A percentile compares a stretch with the other conserved stretches of the same genome.
Conservation (phyloP, 1,140 invertebrate genomes). For the Rhagoletis pomonella region DNA sequence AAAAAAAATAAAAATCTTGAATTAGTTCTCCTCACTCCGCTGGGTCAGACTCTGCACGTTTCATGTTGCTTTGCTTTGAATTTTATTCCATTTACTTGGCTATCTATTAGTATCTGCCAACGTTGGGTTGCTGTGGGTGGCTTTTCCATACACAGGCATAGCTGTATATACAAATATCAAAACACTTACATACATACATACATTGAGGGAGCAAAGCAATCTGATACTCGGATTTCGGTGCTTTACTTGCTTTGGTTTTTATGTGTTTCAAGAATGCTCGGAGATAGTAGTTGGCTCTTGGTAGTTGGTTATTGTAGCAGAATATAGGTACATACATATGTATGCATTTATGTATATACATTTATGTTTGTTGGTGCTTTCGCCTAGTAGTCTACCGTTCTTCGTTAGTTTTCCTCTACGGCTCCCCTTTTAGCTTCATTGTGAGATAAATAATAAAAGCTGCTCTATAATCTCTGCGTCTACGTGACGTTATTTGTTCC, state of each 20-base stretch:
- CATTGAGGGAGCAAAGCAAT: constrained; percentile 25
- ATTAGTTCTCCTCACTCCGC: constrained; percentile 30
- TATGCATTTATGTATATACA: background rate
- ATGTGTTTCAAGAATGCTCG: constrained; percentile 8
- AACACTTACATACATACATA: background rate
- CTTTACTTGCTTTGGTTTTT: constrained; percentile 48
- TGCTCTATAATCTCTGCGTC: constrained; percentile 73
- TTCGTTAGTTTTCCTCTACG: constrained; percentile 10
- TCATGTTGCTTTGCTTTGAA: background rate
- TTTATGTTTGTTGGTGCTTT: background rate
- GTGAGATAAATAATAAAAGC: constrained; percentile 73
- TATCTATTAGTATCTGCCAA: background rate
- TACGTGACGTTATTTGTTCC: constrained; percentile 74
- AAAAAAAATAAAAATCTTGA: constrained; percentile 67
- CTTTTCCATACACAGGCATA: background rate
- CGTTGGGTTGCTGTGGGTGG: background rate
- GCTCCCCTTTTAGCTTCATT: constrained; percentile 49
- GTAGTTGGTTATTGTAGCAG: background rate
- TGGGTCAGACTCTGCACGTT: background rate
- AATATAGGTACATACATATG: background rate
- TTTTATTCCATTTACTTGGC: constrained; percentile 32
- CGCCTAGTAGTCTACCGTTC: background rate
- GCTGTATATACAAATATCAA: background rate
- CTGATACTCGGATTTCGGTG: constrained; percentile 44
- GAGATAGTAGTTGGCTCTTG: background rate